phyloP scores from a whole-genome alignment of 2,888 invertebrate species.

The Agrotis segetum region DNA sequence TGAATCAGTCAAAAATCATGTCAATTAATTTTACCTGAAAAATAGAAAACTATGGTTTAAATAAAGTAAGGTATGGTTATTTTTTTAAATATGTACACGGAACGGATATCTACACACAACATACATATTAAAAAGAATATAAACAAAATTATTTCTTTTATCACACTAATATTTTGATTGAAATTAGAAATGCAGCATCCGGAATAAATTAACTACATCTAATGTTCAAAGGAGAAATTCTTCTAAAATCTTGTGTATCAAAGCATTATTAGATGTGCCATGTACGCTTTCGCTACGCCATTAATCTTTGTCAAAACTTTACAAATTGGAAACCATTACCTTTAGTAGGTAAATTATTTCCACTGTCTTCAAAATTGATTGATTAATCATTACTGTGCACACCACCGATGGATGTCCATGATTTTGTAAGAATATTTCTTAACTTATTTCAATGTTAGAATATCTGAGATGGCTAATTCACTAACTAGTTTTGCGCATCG shows the following conservation, averaged over 20 bases:
- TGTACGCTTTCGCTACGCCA: slow-evolving; percentile 65
- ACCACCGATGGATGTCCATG: slow-evolving; percentile 5
- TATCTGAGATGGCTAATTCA: not conserved
- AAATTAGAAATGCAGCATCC: not conserved
- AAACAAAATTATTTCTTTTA: no score
- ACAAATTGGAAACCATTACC: slow-evolving; percentile 72
- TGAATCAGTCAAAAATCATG: no score
- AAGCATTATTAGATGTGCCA: slow-evolving; percentile 48
- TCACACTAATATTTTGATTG: not conserved
- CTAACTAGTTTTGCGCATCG: not conserved
- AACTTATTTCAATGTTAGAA: not conserved
- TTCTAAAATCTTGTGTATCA: slow-evolving; percentile 8
- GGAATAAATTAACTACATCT: no score
- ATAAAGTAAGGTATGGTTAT: no score
- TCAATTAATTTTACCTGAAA: no score
- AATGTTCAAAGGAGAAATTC: not conserved
- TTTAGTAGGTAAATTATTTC: slow-evolving; percentile 51
- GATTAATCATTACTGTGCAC: slow-evolving; percentile 36
- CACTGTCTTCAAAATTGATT: slow-evolving; percentile 50
- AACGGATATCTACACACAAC: no score
- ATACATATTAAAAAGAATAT: no score
- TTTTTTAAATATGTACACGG: no score
- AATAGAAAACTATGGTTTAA: no score
- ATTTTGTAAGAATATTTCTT: slow-evolving; percentile 12
- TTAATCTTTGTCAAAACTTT: slow-evolving; percentile 73